Base-by-base conservation (phyloP, 2,113 vertebrate species). In the Pelusios castaneus region DNA sequence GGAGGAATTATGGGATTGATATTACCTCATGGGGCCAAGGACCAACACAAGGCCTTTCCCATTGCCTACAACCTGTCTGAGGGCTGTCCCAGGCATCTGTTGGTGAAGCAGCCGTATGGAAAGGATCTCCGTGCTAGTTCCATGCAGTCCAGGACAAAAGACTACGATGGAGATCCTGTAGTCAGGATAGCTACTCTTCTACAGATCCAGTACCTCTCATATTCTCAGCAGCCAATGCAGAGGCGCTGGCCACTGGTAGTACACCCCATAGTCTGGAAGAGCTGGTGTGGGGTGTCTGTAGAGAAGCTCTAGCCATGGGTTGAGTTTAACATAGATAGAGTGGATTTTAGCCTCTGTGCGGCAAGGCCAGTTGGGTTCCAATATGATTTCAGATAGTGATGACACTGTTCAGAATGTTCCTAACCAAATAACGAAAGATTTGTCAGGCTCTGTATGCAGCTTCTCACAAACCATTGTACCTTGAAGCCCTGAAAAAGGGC, bases 91-190 rank as follows among this genome's bases (percentile, higher is more conserved):
- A 76, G 17, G 3, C 6, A 89, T 79, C 38, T 85, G 21, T 6
- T 49, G 29, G 10, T 22, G 24, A 34, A 13, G 21, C 2, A 1
- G 0, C n/a, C 34, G 22, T 2, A 80, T 2, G 4, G 47, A 82
- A 75, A 60, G 21, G 76, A 16, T 10, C 51, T 2, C 3, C 83
- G 7, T 90, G 19, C 5, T 12, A 70, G 67, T 16, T 21, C 10
- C 34, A 11, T 1, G 1, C 58, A 85, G 90, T 47, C 10, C 27
- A 58, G 47, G 47, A 16, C 11, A 56, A 34, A 81, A 38, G 67
- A 90, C 19, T 84, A 22, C 12, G 54, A 91, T 84, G 41, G 5
- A 56, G 41, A 41, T 3, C n/a, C 41, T 19, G 10, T 4, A 81
- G 21, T 38, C 85, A 91, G 29, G 38, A 89, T 87, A 58, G 4